Base-by-base conservation (phyloP, 1,140 invertebrate genomes). In the Leptinotarsa undecemlineata region DNA sequence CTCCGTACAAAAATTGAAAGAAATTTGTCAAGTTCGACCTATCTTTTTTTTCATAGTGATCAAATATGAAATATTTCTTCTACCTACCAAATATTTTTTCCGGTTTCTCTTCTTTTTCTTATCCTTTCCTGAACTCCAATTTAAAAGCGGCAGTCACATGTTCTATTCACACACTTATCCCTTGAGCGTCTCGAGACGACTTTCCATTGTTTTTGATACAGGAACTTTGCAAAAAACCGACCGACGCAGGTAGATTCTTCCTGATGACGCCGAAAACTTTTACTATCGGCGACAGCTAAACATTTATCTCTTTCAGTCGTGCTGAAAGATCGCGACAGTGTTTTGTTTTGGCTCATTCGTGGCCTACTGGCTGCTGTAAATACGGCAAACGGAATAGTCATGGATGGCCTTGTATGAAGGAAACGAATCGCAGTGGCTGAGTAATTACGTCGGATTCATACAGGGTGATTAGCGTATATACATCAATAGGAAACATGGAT, bases 331-430 rank as follows among this genome's bases (percentile, higher is more conserved):
- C 51, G 51, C 51, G 51, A 15, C 14, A 57, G 14, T 57, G 51
- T 57, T 57, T 57, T 57, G 51, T 57, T 57, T 57, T 57, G 51
- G 3, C 51, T 57, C n/a, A 15, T 15, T 57, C 51, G 51, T 57
- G 51, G 51, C 51, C 51, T 57, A 57, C 51, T 57, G 51, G 51
- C 51, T 57, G 51, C 15, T 57, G 51, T 57, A 57, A 57, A 57
- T 17, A 57, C 51, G 51, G 51, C n/a, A 57, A 57, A n/a, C 51
- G n/a, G 51, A 57, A 57, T 57, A 57, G 51, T 15, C 51, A 17
- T 17, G 15, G 51, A 57, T 57, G 51, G 51, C 15, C 15, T 17
- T 19, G 51, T 17, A 42, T 42, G 33, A 42, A 42, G 33, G 33
- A 42, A 42, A 42, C 33, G 33, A 42, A 42, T 42, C 15, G 15